A percentile compares a stretch with the other conserved stretches of the same genome.
Evolutionary conservation across 2,888 invertebrate species (phyloP).

Genomic region (Agriopis aurantiaria): DNA sequence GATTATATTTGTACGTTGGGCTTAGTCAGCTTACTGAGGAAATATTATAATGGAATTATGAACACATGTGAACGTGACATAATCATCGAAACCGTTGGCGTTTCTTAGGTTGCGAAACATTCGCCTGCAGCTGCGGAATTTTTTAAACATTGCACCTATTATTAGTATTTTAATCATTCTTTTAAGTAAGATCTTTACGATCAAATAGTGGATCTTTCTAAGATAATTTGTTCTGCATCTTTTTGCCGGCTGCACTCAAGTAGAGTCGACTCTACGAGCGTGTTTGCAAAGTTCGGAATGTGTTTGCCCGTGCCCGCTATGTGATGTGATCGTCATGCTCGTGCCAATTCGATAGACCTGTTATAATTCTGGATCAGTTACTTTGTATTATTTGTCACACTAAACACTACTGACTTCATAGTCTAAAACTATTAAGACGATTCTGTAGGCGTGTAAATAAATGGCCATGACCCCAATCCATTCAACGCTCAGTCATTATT

Average conservation of each 20-base stretch:
- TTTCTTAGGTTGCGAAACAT: constrained; percentile 18
- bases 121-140: not conserved
- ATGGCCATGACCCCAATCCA: constrained; percentile 71
- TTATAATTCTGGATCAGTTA: constrained; percentile 50
- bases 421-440: constrained; percentile 44
- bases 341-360: constrained; percentile 45
- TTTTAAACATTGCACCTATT: constrained; percentile 8
- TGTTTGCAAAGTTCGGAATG: not conserved
- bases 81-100: constrained; percentile 10
- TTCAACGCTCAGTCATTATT: constrained; percentile 46
- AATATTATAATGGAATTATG: constrained; percentile 18
- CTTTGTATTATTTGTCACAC: constrained; percentile 54
- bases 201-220: not conserved
- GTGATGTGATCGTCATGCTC: constrained; percentile 22
- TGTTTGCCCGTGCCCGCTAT: not conserved
- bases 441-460: constrained; percentile 68
- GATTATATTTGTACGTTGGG: not conserved
- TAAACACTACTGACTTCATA: constrained; percentile 28
- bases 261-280: not conserved
- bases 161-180: not conserved
- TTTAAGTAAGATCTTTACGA: not conserved
- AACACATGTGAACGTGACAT: constrained; percentile 19
- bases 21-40: constrained; percentile 1
- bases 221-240: not conserved
- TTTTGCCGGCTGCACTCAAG: not conserved